Evolutionary conservation across 2,888 invertebrate genomes (phyloP), one percentile per base, ranked within the genome.

Genomic region (Pristionchus exspectatus): DNA sequence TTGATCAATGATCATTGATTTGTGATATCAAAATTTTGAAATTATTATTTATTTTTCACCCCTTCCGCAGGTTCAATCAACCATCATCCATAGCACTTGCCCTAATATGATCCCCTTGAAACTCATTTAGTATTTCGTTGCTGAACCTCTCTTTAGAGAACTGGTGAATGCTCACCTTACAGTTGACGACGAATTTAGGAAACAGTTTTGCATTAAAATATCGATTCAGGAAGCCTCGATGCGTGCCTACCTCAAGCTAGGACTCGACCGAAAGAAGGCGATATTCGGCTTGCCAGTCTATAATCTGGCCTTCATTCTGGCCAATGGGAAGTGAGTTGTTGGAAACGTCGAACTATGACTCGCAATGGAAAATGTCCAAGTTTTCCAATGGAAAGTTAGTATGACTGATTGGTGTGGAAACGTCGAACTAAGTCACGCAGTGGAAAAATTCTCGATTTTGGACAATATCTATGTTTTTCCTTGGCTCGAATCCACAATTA

Each of bases 261-360:
- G 98, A 18, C 96, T 98, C 95, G 97, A 97, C 30, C 96, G 96
- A 66, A 96, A 96, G 74, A 98, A 98, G 95, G 96, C 98, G 30
- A 96, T 97, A 18, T 96, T 98, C 0, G 98, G 98, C 0, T 96
- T 98, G 93, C 98, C 98, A 10, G 97, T 97, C 0, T 98, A 97
- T 95, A 98, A 97, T 0, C 97, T 97, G 95, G 96, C 97, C 7
- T 97, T 97, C 94, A 96, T 96, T 69, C 96, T 98, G 86, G 96
- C 97, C 0, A 97, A 66, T 44, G 77, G 88, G 21, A 81, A 63
- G 88, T 88, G 27, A 44, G 72, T 87, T 59, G 59, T 24, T 3
- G 16, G 16, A 59, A 59, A 59, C 59, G 59, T 59, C 59, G 59
- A 16, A 59, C 3, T 16, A 7, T 3, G 16, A 21, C 59, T 9